Base-by-base conservation (phyloP, 2,888 invertebrate species). In the Acanthosepion esculentum region DNA sequence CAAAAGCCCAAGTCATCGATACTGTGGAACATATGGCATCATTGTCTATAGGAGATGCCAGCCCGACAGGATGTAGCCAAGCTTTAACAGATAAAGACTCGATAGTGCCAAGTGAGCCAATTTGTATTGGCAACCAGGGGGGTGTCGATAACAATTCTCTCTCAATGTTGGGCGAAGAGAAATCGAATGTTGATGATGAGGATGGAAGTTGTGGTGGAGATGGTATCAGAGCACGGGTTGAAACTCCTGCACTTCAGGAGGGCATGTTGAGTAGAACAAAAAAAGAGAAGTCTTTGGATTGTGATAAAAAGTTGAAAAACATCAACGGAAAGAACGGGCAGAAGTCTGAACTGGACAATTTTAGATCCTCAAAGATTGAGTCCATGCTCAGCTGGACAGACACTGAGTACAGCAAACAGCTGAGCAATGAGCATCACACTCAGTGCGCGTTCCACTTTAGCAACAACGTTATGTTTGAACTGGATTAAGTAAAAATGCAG, bases 381-480 rank as follows among this genome's bases (percentile, higher is more conserved):
- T 96, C 96, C 53, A 95, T 96, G 94, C 95, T 96, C 53, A 96
- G 96, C 94, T 96, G 96, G 96, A 95, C 96, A 91, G 96, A 96
- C 94, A 95, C 48, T 94, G 94, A 50, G 94, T 94, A 33, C 78
- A 94, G 48, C 50, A 94, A 29, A 6, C 53, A 64, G 1, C 48
- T 59, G 50, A 95, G 95, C 18, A 96, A 96, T 95, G 96, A 96
- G 94, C 96, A 97, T 95, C 96, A 95, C 94, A 97, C 97, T 48
- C 95, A 96, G 94, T 97, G 97, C 96, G 96, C 97, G 91, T 97
- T 97, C 94, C 95, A 96, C 64, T 97, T 97, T 95, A 96, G 96
- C 55, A 97, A 97, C 95, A 96, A 95, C 94, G 95, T 97, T 29
- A 97, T 97, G 95, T 97, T 96, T 96, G 97, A 97, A 95, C 96